Conservation (phyloP, 1,140 invertebrate species). For the Musca domestica region DNA sequence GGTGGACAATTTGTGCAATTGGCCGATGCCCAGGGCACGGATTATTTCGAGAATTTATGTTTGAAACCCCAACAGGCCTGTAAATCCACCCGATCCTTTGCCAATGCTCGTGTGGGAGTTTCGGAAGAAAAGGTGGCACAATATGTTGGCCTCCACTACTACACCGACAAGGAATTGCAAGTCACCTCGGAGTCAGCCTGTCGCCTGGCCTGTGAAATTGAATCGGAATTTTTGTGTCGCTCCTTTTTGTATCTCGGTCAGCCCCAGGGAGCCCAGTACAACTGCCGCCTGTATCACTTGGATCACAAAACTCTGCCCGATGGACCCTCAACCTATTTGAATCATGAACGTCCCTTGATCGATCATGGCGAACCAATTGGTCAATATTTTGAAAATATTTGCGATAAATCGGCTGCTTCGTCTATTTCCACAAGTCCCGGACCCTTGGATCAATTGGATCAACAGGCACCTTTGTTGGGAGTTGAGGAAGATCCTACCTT, state of each 20-base stretch:
- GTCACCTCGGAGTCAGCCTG: constrained; percentile 82
- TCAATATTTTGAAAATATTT: constrained; percentile 85
- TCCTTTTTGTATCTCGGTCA: constrained; percentile 83
- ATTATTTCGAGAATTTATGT: constrained; percentile 95
- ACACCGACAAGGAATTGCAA: constrained; percentile 89
- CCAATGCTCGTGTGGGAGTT: constrained; percentile 79
- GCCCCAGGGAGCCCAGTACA: constrained; percentile 73
- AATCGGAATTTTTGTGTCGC: constrained; percentile 89
- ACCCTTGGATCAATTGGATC: constrained; percentile 54
- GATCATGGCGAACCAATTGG: constrained; percentile 88
- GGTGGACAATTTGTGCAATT: constrained; percentile 81
- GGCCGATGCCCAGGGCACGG: constrained; percentile 84
- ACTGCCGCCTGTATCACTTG: constrained; percentile 88
- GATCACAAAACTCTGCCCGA: constrained; percentile 90
- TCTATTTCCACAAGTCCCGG: constrained; percentile 46
- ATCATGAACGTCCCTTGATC: constrained; percentile 82
- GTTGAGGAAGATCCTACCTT: constrained; percentile 68
- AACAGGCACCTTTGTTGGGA: constrained; percentile 69
- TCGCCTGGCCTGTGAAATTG: constrained; percentile 84
- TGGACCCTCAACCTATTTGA: constrained; percentile 84
- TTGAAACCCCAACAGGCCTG: constrained; percentile 82
- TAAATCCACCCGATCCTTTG: constrained; percentile 73
- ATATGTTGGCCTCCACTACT: constrained; percentile 87
- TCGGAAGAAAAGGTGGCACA: constrained; percentile 87
- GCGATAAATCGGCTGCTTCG: constrained; percentile 60